Conservation (phyloP, 2,113 vertebrate species). For the Pseudolaguvia tuberculata region DNA sequence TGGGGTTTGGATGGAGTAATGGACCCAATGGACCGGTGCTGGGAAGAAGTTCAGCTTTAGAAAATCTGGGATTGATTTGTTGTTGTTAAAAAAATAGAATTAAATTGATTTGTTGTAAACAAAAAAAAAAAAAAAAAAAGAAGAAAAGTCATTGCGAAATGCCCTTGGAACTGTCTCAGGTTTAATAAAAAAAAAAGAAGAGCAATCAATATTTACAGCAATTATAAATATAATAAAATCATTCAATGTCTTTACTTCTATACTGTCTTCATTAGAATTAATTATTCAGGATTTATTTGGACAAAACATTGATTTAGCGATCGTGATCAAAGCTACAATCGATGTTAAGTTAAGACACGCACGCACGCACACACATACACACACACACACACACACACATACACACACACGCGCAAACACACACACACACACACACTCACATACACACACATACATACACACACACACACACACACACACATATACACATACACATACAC, state of each 20-base stretch:
- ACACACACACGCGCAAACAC: too few species aligned
- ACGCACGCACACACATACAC: too few species aligned
- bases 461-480: too few species aligned
- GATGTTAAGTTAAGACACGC: too few species aligned
- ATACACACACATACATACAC: too few species aligned
- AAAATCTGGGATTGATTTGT: not conserved
- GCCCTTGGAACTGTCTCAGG: not conserved
- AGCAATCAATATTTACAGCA: not conserved
- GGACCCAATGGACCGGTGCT: not conserved
- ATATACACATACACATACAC: too few species aligned
- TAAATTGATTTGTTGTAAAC: not conserved
- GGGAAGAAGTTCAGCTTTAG: not conserved
- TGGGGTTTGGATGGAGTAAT: too few species aligned
- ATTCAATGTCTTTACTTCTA: not conserved
- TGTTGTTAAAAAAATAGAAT: not conserved
- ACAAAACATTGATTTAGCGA: not conserved
- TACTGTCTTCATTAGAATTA: not conserved
- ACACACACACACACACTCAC: too few species aligned
- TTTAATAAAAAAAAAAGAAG: not conserved
- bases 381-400: too few species aligned
- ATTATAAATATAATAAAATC: not conserved
- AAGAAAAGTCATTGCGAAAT: not conserved
- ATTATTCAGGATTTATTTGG: too few species aligned
- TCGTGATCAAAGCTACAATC: not conserved
- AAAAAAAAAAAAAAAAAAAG: too few species aligned